phyloP scores from a whole-genome alignment of 2,797 vertebrate species.

The Garrulus glandarius region DNA sequence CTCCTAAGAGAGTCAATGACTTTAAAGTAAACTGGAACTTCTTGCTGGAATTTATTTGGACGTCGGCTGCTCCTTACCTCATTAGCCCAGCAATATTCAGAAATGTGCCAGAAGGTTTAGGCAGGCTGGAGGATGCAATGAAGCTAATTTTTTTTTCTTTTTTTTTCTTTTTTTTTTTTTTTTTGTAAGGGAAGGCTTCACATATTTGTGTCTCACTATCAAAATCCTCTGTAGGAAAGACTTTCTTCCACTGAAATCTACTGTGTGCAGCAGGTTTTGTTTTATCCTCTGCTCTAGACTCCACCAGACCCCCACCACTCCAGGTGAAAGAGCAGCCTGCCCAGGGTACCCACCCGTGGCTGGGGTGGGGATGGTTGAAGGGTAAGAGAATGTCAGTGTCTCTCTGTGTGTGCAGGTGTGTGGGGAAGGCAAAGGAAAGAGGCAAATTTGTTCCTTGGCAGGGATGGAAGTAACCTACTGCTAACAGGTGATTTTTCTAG shows the following conservation, averaged over 20 bases:
- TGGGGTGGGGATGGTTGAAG: neutral
- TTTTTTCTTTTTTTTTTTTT: neutral
- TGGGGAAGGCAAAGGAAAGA: neutral
- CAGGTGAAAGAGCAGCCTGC: rapidly evolving
- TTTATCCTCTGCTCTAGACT: neutral
- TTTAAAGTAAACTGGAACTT: constrained; percentile 31
- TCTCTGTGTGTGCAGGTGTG: rapidly evolving
- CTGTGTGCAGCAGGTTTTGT: rapidly evolving
- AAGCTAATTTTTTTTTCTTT: neutral
- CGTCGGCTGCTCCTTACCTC: neutral
- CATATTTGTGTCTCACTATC: neutral
- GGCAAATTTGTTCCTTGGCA: neutral
- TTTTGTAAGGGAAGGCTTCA: neutral
- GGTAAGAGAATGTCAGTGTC: neutral
- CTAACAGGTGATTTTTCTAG: neutral
- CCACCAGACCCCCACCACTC: neutral
- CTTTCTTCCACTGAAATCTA: neutral
- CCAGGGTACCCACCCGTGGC: rapidly evolving
- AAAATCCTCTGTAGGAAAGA: neutral
- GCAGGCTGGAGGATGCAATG: neutral
- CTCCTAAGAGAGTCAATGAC: neutral
- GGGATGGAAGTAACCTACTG: neutral
- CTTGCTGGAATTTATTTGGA: constrained; percentile 36
- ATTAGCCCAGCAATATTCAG: neutral
- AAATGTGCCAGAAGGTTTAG: neutral